Evolutionary conservation across 2,113 vertebrate species (phyloP), one percentile per base, ranked within the genome.

Genomic region (Hemibagrus wyckioides): DNA sequence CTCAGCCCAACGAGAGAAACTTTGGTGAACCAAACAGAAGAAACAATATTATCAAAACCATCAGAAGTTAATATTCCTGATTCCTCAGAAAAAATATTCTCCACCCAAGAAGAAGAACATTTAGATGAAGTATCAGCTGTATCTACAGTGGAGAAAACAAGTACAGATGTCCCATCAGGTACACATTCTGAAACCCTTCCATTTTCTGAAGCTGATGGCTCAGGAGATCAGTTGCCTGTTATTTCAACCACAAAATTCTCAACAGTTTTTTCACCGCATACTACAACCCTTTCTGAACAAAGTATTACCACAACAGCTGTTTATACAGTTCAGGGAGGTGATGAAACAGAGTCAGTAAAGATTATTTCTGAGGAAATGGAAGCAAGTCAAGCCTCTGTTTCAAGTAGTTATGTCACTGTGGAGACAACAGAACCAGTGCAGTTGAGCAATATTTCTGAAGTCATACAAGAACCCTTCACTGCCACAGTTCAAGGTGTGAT

Each of bases 391-490:
- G 14, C 52, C 36, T 41, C 83, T 21, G 19, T 52, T n/a, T 71
- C 67, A 75, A 59, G 67, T n/a, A 57, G 30, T 15, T 73, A 69
- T 48, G 4, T 36, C 0, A 10, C 50, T 71, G 71, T 73, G 33
- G 83, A 59, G n/a, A n/a, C 69, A 25, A 59, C 52, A 75, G 81
- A 65, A 48, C 15, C 59, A 52, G 44, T 52, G 28, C 41, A 33
- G 15, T 23, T 48, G 30, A 61, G 13, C 59, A 28, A 28, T 52
- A 52, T 48, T 33, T 63, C 85, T 59, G 41, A 85, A 36, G 30
- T 69, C 33, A 23, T 57, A 77, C 79, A 85, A 77, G 81, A 91
- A 86, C 17, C 36, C 19, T 88, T 48, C 63, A 61, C 57, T 77
- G 59, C 71, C 48, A 44, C 88, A 61, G 63, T 73, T 56, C 65